phyloP scores from a whole-genome alignment of 2,113 vertebrate species.

The Melanotaenia duboulayi region DNA sequence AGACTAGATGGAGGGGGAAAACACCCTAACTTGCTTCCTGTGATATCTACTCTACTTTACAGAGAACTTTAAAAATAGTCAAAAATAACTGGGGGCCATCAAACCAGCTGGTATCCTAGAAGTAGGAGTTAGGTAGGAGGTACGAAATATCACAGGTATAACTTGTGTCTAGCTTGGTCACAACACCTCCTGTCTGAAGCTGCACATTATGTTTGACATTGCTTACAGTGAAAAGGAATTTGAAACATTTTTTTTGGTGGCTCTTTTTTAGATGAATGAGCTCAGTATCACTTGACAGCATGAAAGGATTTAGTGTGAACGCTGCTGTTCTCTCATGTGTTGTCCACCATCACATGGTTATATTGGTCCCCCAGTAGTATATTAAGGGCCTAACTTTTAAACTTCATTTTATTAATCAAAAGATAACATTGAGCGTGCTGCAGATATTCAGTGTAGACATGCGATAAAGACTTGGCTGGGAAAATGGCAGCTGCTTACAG shows the following conservation, averaged over 20 bases:
- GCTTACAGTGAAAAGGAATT: neutral
- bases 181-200: neutral
- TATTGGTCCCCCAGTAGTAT: neutral
- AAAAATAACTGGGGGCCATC: neutral
- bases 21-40: neutral
- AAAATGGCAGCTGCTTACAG: too few relatives aligned
- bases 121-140: neutral
- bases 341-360: neutral
- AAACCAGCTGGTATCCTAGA: slow-evolving; percentile 10
- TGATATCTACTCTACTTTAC: neutral
- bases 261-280: neutral
- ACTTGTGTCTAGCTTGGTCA: neutral
- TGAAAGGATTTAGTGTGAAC: slow-evolving; percentile 11
- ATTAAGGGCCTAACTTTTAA: neutral
- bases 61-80: neutral
- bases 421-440: too few relatives aligned
- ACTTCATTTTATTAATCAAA: too few relatives aligned
- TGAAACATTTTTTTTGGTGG: neutral
- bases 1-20: neutral
- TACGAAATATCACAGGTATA: neutral
- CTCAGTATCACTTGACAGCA: slow-evolving; percentile 3
- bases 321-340: neutral
- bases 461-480: too few relatives aligned
- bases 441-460: too few relatives aligned
- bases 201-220: neutral